These are phyloP conservation scores for Propithecus deckenii DNA, from an alignment of 2,797 vertebrate genomes.

Conservation along the genomic window DNA sequence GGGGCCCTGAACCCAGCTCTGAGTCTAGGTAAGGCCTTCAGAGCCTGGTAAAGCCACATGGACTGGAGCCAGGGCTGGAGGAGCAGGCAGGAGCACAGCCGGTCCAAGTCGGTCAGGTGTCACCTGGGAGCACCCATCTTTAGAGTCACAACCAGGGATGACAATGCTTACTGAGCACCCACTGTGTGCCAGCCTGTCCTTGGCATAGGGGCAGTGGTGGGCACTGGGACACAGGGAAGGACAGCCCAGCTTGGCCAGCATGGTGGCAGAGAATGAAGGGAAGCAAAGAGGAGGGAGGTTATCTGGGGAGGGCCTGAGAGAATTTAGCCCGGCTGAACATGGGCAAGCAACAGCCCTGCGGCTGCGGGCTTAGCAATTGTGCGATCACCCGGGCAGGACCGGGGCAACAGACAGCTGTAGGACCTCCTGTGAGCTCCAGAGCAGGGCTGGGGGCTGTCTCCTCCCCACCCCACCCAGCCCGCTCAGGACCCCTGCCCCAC, in stretches of 20 bases:
- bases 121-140: background rate
- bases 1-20: background rate
- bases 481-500: background rate
- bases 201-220: background rate
- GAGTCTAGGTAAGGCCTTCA: background rate
- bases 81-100: background rate
- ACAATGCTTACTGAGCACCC: background rate
- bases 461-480: background rate
- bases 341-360: background rate
- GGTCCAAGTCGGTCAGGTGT: background rate
- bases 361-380: background rate
- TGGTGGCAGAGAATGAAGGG: background rate
- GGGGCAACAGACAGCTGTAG: background rate
- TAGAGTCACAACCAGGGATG: background rate
- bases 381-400: background rate
- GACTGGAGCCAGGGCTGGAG: background rate
- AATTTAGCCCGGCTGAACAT: background rate
- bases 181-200: background rate
- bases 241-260: background rate
- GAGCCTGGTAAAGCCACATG: background rate
- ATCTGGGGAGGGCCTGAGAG: conserved; percentile 16
- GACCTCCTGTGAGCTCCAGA: background rate
- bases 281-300: background rate
- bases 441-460: background rate
- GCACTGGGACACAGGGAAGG: background rate